phyloP scores from a whole-genome alignment of 2,113 vertebrate species.

The Notarius lentiginosus region DNA sequence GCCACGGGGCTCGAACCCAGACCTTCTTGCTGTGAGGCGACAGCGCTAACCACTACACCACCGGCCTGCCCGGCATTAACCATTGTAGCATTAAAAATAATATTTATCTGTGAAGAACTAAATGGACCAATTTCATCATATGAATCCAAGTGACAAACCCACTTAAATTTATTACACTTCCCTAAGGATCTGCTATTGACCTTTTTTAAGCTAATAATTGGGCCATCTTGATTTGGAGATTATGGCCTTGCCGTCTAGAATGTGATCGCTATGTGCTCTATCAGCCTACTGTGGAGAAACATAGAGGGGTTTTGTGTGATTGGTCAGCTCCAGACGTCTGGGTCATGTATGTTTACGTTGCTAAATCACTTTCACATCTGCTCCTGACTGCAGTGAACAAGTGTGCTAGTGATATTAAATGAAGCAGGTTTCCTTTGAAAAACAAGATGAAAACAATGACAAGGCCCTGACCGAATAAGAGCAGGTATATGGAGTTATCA shows the following conservation, averaged over 20 bases:
- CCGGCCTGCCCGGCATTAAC: neutral
- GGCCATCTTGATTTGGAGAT: neutral
- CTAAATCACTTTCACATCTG: conserved; percentile 49
- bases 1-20: no score
- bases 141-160: neutral
- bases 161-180: neutral
- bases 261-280: neutral
- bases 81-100: neutral
- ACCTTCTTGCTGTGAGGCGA: no score
- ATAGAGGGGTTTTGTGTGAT: conserved; percentile 39
- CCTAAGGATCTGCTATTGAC: conserved; percentile 17
- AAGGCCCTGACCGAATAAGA: neutral
- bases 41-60: no score
- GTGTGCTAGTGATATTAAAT: conserved; percentile 34
- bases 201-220: conserved; percentile 37
- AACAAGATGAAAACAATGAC: conserved; percentile 10
- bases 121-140: neutral
- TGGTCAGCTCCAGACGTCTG: conserved; percentile 40
- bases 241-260: neutral
- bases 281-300: neutral
- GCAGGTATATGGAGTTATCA: neutral
- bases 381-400: conserved; percentile 28
- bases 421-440: conserved; percentile 44
- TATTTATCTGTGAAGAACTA: neutral
- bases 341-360: conserved; percentile 49